Evolutionary conservation across 2,113 vertebrate species (phyloP), one percentile per base, ranked within the genome.

Genomic region (Piaya cayana): DNA sequence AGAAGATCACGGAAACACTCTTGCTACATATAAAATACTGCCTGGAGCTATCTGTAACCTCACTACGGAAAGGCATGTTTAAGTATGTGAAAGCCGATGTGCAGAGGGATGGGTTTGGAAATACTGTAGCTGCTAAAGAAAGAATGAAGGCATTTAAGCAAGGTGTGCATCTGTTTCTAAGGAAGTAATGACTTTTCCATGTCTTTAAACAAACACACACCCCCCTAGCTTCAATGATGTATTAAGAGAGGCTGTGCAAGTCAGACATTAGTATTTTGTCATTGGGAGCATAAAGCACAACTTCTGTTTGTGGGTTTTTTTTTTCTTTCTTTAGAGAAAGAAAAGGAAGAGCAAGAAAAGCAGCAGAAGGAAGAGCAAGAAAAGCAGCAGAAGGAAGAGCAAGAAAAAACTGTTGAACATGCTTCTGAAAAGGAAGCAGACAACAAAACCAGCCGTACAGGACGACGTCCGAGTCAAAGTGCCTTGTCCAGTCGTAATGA

Each of bases 401-500:
- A 93, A 74, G 97, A 95, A 56, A 97, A 97, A 74, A 23, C 63
- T 12, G 91, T 75, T 45, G 92, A 82, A 45, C 82, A 85, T 4
- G 5, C 15, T 64, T 32, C 71, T 62, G 53, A 29, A 4, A 97
- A 97, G 86, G 96, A 96, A 88, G 71, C 86, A 5, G 93, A 95
- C 13, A 93, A 95, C 13, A 93, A 86, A 49, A 76, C 86, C 59
- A 55, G 58, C 52, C 34, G 43, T 42, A 7, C 69, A 4, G 95
- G 86, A 50, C 93, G 67, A 26, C 96, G 76, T 77, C 97, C 76
- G 0, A 97, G 97, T 60, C 95, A 43, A 68, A 96, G 94, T 96
- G 96, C 78, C 90, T 97, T 96, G 92, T 97, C 95, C 86, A 93
- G 90, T n/a, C 97, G 95, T 53, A 88, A 59, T 6, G 93, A 36